A percentile compares a stretch with the other conserved stretches of the same genome.
phyloP scores from a whole-genome alignment of 2,113 vertebrate genomes.

The Corythaeola cristata region DNA sequence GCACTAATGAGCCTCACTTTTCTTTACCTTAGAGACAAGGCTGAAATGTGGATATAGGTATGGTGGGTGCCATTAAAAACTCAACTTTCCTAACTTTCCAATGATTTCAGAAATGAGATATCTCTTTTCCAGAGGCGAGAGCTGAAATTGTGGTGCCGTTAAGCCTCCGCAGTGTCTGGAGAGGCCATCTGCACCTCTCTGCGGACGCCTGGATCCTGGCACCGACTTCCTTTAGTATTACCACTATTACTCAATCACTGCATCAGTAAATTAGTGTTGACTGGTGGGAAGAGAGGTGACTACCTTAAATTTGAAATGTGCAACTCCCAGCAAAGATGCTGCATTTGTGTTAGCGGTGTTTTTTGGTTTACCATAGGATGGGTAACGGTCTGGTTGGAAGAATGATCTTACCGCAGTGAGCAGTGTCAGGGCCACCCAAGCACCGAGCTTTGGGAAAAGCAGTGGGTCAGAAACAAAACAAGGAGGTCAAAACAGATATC shows the following conservation, averaged over 20 bases:
- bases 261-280: neutral
- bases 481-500: neutral
- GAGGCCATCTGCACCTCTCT: neutral
- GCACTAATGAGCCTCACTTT: slow-evolving; percentile 59
- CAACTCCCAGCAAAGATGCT: neutral
- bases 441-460: fast-evolving
- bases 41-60: slow-evolving; percentile 40
- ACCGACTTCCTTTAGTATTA: neutral
- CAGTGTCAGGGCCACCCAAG: neutral
- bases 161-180: neutral
- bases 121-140: neutral
- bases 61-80: slow-evolving; percentile 48
- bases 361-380: neutral
- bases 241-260: neutral
- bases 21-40: slow-evolving; percentile 54
- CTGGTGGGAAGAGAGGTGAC: neutral
- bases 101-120: slow-evolving; percentile 27
- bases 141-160: neutral
- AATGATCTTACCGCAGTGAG: neutral
- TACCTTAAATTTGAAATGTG: neutral
- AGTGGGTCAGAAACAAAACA: neutral
- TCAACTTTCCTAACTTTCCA: slow-evolving; percentile 22
- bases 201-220: neutral
- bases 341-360: neutral
- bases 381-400: neutral